Percentiles rank a stretch among this genome's conserved stretches.
These are phyloP conservation scores for Pollimyrus isidori DNA, from an alignment of 2,113 vertebrate species.

Conservation along the genomic window DNA sequence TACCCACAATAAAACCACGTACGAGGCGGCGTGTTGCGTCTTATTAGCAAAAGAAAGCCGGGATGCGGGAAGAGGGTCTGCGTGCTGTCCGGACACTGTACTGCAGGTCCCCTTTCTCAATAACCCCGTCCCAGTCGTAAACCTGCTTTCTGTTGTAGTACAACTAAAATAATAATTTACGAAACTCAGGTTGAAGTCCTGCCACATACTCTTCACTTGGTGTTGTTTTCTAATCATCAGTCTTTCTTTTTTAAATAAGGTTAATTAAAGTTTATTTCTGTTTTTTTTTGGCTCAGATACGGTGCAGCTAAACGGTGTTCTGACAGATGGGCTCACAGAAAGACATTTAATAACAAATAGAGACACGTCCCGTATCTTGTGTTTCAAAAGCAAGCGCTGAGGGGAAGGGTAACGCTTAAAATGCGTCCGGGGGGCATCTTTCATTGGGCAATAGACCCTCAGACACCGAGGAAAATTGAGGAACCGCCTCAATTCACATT, in stretches of 20 bases:
- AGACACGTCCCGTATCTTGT: background rate
- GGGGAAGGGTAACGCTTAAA: background rate
- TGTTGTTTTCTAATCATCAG: background rate
- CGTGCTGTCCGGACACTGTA: background rate
- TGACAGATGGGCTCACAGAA: background rate
- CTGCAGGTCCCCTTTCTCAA: background rate
- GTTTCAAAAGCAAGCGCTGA: background rate
- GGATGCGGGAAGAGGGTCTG: conserved; percentile 16
- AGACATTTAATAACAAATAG: background rate
- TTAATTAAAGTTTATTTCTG: background rate
- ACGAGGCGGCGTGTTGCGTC: conserved; percentile 26
- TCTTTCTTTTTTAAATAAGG: background rate
- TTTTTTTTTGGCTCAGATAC: background rate
- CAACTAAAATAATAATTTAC: background rate
- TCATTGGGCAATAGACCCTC: conserved; percentile 28
- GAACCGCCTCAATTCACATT: conserved; percentile 51
- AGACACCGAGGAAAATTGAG: conserved; percentile 63
- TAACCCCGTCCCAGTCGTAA: background rate
- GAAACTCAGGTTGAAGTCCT: background rate
- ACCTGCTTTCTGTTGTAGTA: background rate
- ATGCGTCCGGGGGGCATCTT: conserved; percentile 16
- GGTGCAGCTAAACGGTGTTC: background rate
- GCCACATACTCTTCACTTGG: background rate
- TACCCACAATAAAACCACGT: conserved; percentile 66
- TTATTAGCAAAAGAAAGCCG: conserved; percentile 58